Evolutionary conservation across 2,113 vertebrate species (phyloP).

Genomic region (Pseudorectes ferrugineus): DNA sequence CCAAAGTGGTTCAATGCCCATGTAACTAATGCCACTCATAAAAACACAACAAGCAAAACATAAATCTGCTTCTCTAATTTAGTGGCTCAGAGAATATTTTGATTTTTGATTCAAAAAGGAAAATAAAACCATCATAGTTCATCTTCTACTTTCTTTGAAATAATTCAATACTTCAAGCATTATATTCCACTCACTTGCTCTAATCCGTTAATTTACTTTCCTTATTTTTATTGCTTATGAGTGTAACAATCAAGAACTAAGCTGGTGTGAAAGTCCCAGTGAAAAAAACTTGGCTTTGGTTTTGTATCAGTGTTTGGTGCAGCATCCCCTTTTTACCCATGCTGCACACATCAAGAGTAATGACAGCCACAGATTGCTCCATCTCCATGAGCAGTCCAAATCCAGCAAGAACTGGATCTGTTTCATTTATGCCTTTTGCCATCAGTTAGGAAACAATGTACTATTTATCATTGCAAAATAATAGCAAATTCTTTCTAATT

Average conservation of each 20-base stretch:
- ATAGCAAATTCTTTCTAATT: neutral
- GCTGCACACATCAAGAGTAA: neutral
- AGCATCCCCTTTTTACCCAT: neutral
- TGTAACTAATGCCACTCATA: neutral
- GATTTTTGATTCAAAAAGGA: neutral
- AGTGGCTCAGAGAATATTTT: neutral
- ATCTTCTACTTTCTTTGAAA: neutral
- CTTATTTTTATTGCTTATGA: neutral
- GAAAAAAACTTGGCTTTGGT: neutral
- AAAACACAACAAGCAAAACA: neutral
- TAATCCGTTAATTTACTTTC: neutral
- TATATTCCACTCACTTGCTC: neutral
- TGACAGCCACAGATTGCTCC: neutral
- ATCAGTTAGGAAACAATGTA: neutral
- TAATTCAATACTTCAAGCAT: neutral
- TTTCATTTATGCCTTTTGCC: neutral
- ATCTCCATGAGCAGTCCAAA: neutral
- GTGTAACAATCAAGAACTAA: neutral
- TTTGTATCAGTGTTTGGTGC: neutral
- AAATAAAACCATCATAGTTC: neutral
- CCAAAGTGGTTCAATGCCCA: neutral
- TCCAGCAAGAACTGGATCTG: neutral
- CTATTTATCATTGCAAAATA: neutral
- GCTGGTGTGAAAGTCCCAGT: fast-evolving
- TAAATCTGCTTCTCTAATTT: neutral